A percentile compares a stretch with the other conserved stretches of the same genome.
Conservation (phyloP, 1,140 invertebrate species). For the Antheraea pernyi region DNA sequence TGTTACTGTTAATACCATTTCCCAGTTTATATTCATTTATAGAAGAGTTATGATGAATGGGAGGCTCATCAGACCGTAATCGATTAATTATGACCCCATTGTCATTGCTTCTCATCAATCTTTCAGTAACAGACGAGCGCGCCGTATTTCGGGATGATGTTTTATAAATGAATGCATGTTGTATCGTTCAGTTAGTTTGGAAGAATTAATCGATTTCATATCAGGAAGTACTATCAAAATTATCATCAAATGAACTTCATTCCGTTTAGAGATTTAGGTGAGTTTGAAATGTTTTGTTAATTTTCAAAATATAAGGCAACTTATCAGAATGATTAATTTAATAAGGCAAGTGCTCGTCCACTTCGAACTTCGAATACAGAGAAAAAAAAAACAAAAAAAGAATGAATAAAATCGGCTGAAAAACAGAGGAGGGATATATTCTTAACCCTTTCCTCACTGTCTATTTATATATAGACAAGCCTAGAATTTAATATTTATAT, state of each 20-base stretch:
- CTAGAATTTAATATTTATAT: no score
- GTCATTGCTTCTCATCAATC: slow-evolving; percentile 1
- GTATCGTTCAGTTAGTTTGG: background rate
- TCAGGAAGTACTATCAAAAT: background rate
- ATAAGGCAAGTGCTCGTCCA: no score
- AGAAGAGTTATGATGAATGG: background rate
- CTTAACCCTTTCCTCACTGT: no score
- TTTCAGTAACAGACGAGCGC: background rate
- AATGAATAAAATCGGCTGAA: no score
- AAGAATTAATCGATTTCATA: background rate
- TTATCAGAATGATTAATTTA: no score
- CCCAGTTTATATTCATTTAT: background rate
- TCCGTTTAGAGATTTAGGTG: background rate
- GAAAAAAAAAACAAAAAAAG: no score
- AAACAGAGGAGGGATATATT: no score
- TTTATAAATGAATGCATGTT: background rate
- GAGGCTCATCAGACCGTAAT: background rate
- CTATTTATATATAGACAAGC: no score
- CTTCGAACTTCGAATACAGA: no score
- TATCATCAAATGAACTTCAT: background rate
- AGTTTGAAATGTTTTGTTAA: no score
- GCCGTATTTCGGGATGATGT: background rate
- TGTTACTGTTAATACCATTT: no score
- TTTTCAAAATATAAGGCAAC: no score
- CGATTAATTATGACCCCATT: slow-evolving; percentile 3